phyloP scores from a whole-genome alignment of 2,888 invertebrate genomes.

The Aphelenchoides bicaudatus region DNA sequence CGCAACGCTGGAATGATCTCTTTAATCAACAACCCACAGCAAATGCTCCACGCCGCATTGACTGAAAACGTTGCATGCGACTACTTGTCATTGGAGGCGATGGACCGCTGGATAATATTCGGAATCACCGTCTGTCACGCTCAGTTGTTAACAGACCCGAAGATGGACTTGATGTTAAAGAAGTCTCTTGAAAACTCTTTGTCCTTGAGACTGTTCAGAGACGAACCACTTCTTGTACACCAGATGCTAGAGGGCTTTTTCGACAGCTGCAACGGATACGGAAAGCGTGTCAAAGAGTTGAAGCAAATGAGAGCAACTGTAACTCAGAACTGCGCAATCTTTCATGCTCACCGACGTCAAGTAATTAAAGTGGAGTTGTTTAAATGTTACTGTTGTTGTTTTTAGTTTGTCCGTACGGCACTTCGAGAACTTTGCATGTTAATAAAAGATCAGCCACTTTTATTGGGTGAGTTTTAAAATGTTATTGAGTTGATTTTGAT shows the following conservation, averaged over 20 bases:
- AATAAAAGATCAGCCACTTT: conserved; percentile 92
- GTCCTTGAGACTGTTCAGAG: conserved; percentile 88
- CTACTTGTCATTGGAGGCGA: conserved; percentile 84
- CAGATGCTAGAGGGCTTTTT: conserved; percentile 86
- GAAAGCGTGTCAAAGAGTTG: conserved; percentile 86
- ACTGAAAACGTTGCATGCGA: conserved; percentile 95
- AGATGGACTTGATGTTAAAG: conserved; percentile 77
- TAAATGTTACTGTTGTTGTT: too few species aligned
- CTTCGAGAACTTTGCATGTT: conserved; percentile 89
- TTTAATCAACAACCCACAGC: conserved; percentile 86
- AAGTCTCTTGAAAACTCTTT: conserved; percentile 86
- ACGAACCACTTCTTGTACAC: conserved; percentile 94
- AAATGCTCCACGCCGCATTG: conserved; percentile 85
- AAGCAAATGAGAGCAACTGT: conserved; percentile 89
- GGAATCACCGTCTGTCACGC: conserved; percentile 86
- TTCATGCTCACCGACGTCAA: conserved; percentile 92
- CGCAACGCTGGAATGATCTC: conserved; percentile 70
- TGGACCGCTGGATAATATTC: conserved; percentile 95
- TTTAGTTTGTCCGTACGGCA: conserved; percentile 87
- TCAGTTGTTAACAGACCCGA: conserved; percentile 74
- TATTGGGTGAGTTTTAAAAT: conserved; percentile 66
- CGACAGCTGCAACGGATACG: conserved; percentile 75
- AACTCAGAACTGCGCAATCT: conserved; percentile 70
- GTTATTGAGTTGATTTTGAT: neutral
- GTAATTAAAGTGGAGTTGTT: too few species aligned